Base-by-base conservation (phyloP, 2,113 vertebrate species). In the Tringa solitaria region DNA sequence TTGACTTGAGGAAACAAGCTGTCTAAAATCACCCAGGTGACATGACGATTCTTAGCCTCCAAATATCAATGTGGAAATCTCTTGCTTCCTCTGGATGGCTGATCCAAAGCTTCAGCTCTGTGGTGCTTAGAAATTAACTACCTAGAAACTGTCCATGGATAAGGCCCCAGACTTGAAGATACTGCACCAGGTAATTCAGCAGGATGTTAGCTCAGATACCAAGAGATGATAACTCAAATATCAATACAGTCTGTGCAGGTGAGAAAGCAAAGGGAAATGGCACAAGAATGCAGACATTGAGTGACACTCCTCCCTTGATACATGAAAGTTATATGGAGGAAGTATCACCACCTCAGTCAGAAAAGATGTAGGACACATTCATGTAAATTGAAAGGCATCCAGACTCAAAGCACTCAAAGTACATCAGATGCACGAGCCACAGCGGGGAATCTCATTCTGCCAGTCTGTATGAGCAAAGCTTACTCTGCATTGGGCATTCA, bases 301-400 rank as follows among this genome's bases (percentile, higher is more conserved):
- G 37, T 59, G 27, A 70, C 59, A 4, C 12, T 74, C 10, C 24
- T 88, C 72, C 43, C 43, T 86, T 60, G 64, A 54, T 24, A 60
- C 10, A 22, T 0, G 0, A 10, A 57, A 45, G 32, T 37, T n/a
- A 6, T 9, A 33, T 8, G 21, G 63, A 59, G 54, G 67, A 91
- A 93, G 51, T 12, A 46, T 10, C 20, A 86, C 21, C 24, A 9
- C 22, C 54, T 83, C 0, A 2, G 56, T 75, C 33, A 59, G 56
- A 74, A 90, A 65, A 93, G 21, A 24, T 84, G 56, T 54, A 5
- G 15, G 72, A 54, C 19, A 28, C 60, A 80, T 53, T 73, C 59
- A 51, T 9, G 30, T 18, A 59, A 21, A 33, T 8, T 37, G 68
- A 90, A 90, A 93, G 79, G 64, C 67, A 83, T 46, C 27, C 41